phyloP scores from a whole-genome alignment of 2,797 vertebrate species.

The Pelobates cultripes region DNA sequence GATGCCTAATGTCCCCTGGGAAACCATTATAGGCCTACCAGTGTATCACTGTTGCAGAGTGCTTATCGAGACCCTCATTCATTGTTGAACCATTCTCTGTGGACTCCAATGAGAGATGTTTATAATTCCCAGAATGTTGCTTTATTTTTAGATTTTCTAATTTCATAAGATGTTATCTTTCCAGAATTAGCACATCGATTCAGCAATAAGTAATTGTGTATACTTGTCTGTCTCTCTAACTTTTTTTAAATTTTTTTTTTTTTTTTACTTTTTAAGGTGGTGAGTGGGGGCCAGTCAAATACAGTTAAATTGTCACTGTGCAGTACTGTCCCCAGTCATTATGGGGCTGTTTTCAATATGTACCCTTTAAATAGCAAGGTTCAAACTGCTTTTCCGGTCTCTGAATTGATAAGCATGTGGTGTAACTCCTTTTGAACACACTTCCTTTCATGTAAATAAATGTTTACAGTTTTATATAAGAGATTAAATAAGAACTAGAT shows the following conservation, averaged over 20 bases:
- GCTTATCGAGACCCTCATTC: too few relatives aligned
- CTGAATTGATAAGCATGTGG: slow-evolving; percentile 73
- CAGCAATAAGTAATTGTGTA: too few relatives aligned
- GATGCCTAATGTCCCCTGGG: too few relatives aligned
- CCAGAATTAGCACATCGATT: too few relatives aligned
- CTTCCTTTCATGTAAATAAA: slow-evolving; percentile 84
- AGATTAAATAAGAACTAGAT: slow-evolving; percentile 77
- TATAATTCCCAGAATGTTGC: too few relatives aligned
- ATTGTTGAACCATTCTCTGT: too few relatives aligned
- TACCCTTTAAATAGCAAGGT: background rate
- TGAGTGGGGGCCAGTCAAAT: background rate
- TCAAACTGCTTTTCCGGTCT: slow-evolving; percentile 66
- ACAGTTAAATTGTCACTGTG: slow-evolving; percentile 58
- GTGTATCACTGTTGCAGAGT: too few relatives aligned
- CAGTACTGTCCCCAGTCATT: slow-evolving; percentile 57
- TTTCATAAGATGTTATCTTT: too few relatives aligned
- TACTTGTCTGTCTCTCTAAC: background rate
- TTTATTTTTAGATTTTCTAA: too few relatives aligned
- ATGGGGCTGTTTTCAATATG: background rate
- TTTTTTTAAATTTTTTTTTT: background rate
- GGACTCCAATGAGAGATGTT: too few relatives aligned
- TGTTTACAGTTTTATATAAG: slow-evolving; percentile 85
- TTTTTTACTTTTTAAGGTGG: background rate
- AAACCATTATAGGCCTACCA: too few relatives aligned
- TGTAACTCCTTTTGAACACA: slow-evolving; percentile 75